Conservation (phyloP, 1,140 invertebrate genomes). For the Zaprionus taronus region DNA sequence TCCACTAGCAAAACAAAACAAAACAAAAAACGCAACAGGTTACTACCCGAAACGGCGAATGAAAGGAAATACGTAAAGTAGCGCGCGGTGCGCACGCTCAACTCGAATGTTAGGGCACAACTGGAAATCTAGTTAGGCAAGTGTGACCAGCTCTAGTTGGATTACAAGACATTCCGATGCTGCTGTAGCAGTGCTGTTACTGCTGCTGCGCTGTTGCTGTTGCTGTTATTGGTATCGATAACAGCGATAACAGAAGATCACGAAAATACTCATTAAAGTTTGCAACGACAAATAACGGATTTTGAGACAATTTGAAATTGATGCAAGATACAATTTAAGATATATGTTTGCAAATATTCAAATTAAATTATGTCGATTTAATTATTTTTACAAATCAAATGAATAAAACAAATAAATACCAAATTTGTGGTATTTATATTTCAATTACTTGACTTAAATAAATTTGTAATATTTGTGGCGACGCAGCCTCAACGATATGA, state of each 20-base stretch:
- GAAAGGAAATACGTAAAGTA: not conserved
- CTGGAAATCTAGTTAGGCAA: constrained; percentile 18
- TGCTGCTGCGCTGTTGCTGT: not conserved
- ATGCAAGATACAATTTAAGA: not conserved
- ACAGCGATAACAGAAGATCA: not conserved
- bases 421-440: too few species aligned
- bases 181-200: not conserved
- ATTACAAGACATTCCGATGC: not conserved
- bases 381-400: too few species aligned
- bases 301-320: not conserved
- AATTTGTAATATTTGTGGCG: too few species aligned
- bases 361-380: not conserved
- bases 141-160: constrained; percentile 20
- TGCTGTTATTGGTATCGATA: not conserved
- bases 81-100: constrained; percentile 31
- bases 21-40: constrained; percentile 49
- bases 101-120: constrained; percentile 39
- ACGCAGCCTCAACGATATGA: too few species aligned
- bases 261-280: not conserved
- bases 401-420: too few species aligned
- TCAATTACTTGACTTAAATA: too few species aligned
- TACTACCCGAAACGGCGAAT: constrained; percentile 17
- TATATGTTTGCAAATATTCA: not conserved
- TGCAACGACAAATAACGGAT: not conserved
- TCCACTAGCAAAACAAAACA: constrained; percentile 39